phyloP scores from a whole-genome alignment of 2,113 vertebrate species.

The Pachyramphus minor region DNA sequence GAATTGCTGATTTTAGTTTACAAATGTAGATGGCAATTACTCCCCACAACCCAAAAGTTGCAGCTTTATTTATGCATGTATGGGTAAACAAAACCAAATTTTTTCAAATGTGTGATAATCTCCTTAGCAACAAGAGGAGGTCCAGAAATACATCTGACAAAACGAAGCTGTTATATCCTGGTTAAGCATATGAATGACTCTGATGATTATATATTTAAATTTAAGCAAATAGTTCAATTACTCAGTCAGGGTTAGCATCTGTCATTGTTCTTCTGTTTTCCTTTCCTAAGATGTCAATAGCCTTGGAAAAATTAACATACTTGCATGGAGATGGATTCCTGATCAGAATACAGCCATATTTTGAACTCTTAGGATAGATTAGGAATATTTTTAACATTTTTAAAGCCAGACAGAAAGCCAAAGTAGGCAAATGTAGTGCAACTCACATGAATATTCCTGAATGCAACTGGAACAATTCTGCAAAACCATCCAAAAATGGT shows the following conservation, averaged over 20 bases:
- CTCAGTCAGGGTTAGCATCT: background rate
- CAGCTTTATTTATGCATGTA: slow-evolving; percentile 41
- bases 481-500: background rate
- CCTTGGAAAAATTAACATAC: background rate
- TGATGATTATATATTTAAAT: background rate
- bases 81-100: slow-evolving; percentile 30
- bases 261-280: background rate
- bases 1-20: slow-evolving; percentile 8
- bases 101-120: slow-evolving; percentile 40
- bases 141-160: slow-evolving; percentile 57
- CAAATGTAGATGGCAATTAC: background rate
- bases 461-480: background rate
- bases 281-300: background rate
- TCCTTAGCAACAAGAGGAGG: slow-evolving; percentile 51
- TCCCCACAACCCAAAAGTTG: background rate
- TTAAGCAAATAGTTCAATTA: background rate
- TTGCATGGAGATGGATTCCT: background rate
- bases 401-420: background rate
- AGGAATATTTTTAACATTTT: background rate
- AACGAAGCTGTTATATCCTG: background rate
- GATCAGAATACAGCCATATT: background rate
- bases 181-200: slow-evolving; percentile 4
- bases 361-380: background rate
- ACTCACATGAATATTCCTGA: background rate
- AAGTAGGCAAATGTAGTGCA: background rate